Conservation (phyloP, 1,140 invertebrate genomes). For the Antheraea mylitta region DNA sequence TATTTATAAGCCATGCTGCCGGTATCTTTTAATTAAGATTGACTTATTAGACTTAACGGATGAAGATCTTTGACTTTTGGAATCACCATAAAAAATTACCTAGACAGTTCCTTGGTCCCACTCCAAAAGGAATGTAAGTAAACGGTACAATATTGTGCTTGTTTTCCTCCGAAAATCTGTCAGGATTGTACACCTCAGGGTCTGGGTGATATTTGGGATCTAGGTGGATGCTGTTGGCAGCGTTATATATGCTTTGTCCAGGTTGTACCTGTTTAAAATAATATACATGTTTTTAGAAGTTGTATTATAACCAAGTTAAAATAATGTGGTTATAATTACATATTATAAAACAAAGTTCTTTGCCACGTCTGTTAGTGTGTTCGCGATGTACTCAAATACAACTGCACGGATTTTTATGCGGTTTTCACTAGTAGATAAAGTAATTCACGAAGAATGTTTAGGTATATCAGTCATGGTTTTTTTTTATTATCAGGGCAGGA, state of each 20-base stretch:
- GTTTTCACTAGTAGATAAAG: too few relatives aligned
- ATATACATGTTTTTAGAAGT: too few relatives aligned
- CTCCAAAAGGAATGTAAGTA: conserved; percentile 82
- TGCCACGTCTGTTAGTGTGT: too few relatives aligned
- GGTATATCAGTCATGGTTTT: too few relatives aligned
- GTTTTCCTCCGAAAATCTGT: conserved; percentile 80
- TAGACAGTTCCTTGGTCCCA: conserved; percentile 81
- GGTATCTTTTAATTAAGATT: neutral
- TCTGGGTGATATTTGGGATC: conserved; percentile 78
- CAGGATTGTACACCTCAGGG: conserved; percentile 80
- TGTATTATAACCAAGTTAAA: too few relatives aligned
- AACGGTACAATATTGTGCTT: conserved; percentile 74
- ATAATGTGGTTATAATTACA: too few relatives aligned
- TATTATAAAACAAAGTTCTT: too few relatives aligned
- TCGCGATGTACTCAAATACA: too few relatives aligned
- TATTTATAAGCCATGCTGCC: too few relatives aligned
- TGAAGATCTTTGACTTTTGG: neutral
- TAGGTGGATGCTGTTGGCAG: conserved; percentile 75
- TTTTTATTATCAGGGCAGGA: too few relatives aligned
- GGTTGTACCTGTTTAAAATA: conserved; percentile 23
- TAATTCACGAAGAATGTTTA: too few relatives aligned
- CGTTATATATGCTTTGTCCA: conserved; percentile 46
- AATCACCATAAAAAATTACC: conserved; percentile 7
- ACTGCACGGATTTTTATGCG: too few relatives aligned
- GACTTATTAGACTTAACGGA: neutral